Evolutionary conservation across 2,797 vertebrate species (phyloP), one percentile per base, ranked within the genome.

Genomic region (Knipowitschia caucasica): DNA sequence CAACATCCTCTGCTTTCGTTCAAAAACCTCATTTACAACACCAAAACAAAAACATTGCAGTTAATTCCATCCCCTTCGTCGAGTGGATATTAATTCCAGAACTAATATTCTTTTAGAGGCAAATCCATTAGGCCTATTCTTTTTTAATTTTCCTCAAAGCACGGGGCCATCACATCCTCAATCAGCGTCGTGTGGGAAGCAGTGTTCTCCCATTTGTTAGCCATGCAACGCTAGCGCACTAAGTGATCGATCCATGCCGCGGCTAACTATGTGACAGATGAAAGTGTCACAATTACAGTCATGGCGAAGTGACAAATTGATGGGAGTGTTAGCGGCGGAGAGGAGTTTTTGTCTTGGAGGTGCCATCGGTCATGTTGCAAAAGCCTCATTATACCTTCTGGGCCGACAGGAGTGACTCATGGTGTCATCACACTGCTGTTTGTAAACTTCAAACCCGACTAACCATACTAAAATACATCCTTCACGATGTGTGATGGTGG

Each of bases 201-300:
- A 6, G 55, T n/a, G 53, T 55, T 62, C 18, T 50, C 29, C 59
- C 73, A 78, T 83, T 85, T 86, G 80, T 85, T 83, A 75, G 77
- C 69, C 25, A 75, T 65, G 81, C 78, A 74, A 74, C 77, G 20
- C 57, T 64, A 72, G 67, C 71, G 18, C 66, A 71, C 62, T 62
- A 73, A 83, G 80, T 78, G 78, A 85, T 86, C 78, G 75, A 86
- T 85, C 82, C 52, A 2, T 47, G 82, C 72, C 78, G 73, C 54
- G 66, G 72, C 77, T 84, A 85, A 88, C 79, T 78, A 78, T 59
- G 72, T 86, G 83, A 86, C 77, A 69, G 80, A 86, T 86, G 80
- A 82, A 81, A 80, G 79, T 84, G 84, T 86, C 84, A 80, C 75
- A 80, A 63, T 78, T 78, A 83, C 80, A 81, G 77, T 84, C 75